These are phyloP conservation scores for Electrophaes corylata DNA, from an alignment of 2,888 invertebrate genomes.

Conservation along the genomic window DNA sequence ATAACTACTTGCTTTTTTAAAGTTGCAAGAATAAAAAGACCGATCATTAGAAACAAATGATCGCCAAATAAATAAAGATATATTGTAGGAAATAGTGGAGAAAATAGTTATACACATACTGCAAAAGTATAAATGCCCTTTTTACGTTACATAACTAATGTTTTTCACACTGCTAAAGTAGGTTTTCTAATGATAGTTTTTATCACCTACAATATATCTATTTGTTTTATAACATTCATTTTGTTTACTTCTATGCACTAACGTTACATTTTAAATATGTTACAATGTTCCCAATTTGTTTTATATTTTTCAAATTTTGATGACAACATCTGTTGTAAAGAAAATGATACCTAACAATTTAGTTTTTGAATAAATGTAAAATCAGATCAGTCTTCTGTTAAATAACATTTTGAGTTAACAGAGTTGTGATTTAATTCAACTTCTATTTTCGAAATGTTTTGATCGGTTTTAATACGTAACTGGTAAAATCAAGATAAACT, in stretches of 20 bases:
- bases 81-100: slow-evolving; percentile 69
- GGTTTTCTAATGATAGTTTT: slow-evolving; percentile 74
- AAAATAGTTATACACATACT: slow-evolving; percentile 55
- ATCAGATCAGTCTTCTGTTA: slow-evolving; percentile 64
- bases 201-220: slow-evolving; percentile 77
- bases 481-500: not conserved
- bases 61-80: slow-evolving; percentile 56
- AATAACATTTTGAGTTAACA: slow-evolving; percentile 10
- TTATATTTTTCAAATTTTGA: slow-evolving; percentile 52
- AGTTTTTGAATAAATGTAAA: slow-evolving; percentile 34
- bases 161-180: slow-evolving; percentile 72
- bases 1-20: not conserved
- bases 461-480: not conserved
- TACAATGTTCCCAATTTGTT: slow-evolving; percentile 85
- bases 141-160: slow-evolving; percentile 69
- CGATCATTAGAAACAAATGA: slow-evolving; percentile 33
- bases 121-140: slow-evolving; percentile 80
- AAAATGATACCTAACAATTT: slow-evolving; percentile 34
- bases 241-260: slow-evolving; percentile 77
- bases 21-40: not conserved
- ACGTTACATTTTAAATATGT: slow-evolving; percentile 82
- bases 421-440: slow-evolving; percentile 28
- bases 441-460: slow-evolving; percentile 21
- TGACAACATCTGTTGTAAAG: slow-evolving; percentile 44
- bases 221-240: slow-evolving; percentile 64